These are phyloP conservation scores for Lepisosteus osseus DNA, from an alignment of 2,113 vertebrate genomes.

Conservation along the genomic window DNA sequence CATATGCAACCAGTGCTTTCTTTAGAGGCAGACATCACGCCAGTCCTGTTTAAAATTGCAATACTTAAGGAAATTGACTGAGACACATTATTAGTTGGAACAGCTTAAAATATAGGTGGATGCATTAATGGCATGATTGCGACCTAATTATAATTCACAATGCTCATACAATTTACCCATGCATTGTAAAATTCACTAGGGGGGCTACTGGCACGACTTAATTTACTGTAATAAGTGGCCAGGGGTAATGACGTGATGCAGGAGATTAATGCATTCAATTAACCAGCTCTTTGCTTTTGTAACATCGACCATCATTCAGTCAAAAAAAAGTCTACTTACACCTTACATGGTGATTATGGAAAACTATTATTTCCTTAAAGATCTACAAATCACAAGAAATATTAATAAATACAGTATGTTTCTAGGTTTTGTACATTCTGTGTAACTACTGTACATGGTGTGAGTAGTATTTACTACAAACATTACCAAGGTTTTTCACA, in stretches of 20 bases:
- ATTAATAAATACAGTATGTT: no score
- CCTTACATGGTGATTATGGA: background rate
- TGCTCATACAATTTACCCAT: conserved; percentile 5
- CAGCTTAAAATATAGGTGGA: conserved; percentile 2
- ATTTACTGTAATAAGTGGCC: background rate
- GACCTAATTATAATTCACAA: conserved; percentile 10
- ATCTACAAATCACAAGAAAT: no score
- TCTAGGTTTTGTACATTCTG: no score
- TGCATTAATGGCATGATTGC: conserved; percentile 13
- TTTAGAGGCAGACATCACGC: background rate
- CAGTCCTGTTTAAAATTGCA: conserved; percentile 12
- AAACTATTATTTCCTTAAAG: no score
- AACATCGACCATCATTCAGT: background rate
- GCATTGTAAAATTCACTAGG: conserved; percentile 4
- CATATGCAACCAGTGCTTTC: conserved; percentile 10
- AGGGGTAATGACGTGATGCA: background rate
- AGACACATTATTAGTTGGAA: conserved; percentile 13
- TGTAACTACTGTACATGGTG: no score
- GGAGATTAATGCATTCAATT: conserved; percentile 10
- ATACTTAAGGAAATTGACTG: conserved; percentile 10
- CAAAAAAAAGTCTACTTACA: background rate
- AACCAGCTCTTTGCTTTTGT: background rate
- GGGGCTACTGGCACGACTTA: conserved; percentile 5
- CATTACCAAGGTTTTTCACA: no score
- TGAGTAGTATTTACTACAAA: no score